Conservation (phyloP, 2,113 vertebrate genomes). For the Alligator sinensis region DNA sequence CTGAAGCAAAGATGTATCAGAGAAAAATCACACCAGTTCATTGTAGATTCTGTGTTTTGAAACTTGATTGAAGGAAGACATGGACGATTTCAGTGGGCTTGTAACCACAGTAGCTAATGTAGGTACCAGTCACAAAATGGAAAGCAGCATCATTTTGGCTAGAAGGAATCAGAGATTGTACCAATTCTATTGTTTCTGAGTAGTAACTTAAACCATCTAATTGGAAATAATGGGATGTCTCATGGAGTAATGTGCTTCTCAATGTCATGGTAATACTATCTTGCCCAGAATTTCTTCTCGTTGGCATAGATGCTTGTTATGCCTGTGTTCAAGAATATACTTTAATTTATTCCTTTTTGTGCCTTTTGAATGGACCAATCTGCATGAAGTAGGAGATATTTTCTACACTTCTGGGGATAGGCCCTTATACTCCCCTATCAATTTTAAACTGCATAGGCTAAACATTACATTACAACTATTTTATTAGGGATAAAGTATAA, state of each 20-base stretch:
- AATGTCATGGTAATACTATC: neutral
- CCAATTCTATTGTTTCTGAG: neutral
- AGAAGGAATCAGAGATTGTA: neutral
- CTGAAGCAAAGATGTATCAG: neutral
- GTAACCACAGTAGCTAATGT: neutral
- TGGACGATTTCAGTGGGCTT: neutral
- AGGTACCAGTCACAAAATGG: neutral
- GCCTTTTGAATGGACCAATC: neutral
- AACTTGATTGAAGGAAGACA: neutral
- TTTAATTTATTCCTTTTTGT: neutral
- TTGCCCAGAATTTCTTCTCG: neutral
- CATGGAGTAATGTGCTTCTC: neutral
- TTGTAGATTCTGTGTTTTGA: conserved; percentile 15
- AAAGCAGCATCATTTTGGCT: neutral
- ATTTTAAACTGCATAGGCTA: conserved; percentile 18
- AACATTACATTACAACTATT: neutral
- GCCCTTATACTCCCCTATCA: neutral
- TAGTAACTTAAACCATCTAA: accelerated
- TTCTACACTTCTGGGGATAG: neutral
- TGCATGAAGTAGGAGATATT: neutral
- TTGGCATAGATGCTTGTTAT: neutral
- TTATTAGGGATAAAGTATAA: conserved; percentile 46
- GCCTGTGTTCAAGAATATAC: neutral
- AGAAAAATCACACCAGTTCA: neutral
- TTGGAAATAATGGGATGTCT: neutral